Evolutionary conservation across 2,113 vertebrate genomes (phyloP), one percentile per base, ranked within the genome.

Genomic region (Orycteropus afer): DNA sequence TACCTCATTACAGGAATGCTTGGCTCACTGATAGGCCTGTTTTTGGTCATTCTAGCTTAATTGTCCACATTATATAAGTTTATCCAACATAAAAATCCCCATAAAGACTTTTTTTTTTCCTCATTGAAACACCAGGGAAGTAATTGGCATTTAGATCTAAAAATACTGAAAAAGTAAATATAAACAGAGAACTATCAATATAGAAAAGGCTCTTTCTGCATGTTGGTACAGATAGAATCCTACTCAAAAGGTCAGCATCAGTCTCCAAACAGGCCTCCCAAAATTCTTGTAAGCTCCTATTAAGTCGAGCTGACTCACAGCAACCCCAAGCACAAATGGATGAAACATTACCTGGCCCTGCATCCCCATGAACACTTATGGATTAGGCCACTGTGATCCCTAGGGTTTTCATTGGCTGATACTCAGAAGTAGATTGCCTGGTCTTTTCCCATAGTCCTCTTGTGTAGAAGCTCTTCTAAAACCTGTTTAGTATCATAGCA

Each of bases 11-110:
- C 0, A 95, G 47, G 67, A 91, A 78, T 83, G 78, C 59, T 73
- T 89, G 89, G 59, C 80, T 93, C 85, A 95, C 37, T 20, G 79
- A 91, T 96, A 10, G 45, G 32, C 5, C 94, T 93, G 67, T 82
- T 81, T 45, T 23, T 27, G 45, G 57, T 55, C 42, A 71, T 93
- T 95, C 97, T 45, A 95, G 69, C 40, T 96, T 89, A 87, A 89
- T 93, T 95, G 42, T 49, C 82, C 57, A 67, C 17, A 4, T 42
- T 94, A 95, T 2, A 17, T 49, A 97, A 97, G 51, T 90, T 74
- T 27, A 93, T 47, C 29, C 37, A 79, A 53, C 37, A 86, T 47
- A 90, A 86, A 86, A 61, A 57, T 63, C 63, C n/a, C 74, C 40
- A n/a, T 55, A 20, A 91, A 78, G 37, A 6, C 40, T 45, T 77